These are phyloP conservation scores for Alsophila aescularia DNA, from an alignment of 2,888 invertebrate genomes.

Conservation along the genomic window DNA sequence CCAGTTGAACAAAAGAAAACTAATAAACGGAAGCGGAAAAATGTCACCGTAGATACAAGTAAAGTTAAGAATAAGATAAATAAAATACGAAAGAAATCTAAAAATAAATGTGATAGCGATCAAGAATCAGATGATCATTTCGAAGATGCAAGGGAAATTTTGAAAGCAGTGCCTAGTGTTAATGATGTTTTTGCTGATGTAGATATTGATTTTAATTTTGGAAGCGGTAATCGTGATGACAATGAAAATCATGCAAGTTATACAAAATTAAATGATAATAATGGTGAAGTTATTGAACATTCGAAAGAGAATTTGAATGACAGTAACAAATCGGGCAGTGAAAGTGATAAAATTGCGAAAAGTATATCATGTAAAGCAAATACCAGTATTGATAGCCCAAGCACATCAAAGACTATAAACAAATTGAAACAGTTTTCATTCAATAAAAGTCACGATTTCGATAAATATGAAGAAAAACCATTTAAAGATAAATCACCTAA, in stretches of 20 bases:
- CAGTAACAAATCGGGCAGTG: not conserved
- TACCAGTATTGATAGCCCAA: slow-evolving; percentile 28
- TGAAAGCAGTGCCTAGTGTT: slow-evolving; percentile 76
- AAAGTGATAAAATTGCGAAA: slow-evolving; percentile 1
- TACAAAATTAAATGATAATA: slow-evolving; percentile 7
- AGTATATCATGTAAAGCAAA: slow-evolving; percentile 26
- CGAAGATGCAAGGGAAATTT: slow-evolving; percentile 35
- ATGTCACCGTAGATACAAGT: slow-evolving; percentile 53
- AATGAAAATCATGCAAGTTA: slow-evolving; percentile 7
- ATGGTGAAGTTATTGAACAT: slow-evolving; percentile 15
- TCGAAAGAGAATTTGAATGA: slow-evolving; percentile 15
- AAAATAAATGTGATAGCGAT: slow-evolving; percentile 34
- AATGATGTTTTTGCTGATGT: slow-evolving; percentile 72
- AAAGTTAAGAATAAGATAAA: slow-evolving; percentile 45
- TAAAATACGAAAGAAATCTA: slow-evolving; percentile 45
- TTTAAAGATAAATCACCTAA: slow-evolving; percentile 32
- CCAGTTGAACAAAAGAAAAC: slow-evolving; percentile 49
- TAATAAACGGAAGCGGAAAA: slow-evolving; percentile 62
- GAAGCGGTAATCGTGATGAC: slow-evolving; percentile 25
- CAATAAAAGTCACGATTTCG: slow-evolving; percentile 58
- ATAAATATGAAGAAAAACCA: slow-evolving; percentile 59
- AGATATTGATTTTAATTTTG: slow-evolving; percentile 63
- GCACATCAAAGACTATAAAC: slow-evolving; percentile 41
- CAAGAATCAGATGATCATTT: slow-evolving; percentile 47
- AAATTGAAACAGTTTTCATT: slow-evolving; percentile 72